Evolutionary conservation across 2,888 invertebrate genomes (phyloP).

Genomic region (Craniophora ligustri): DNA sequence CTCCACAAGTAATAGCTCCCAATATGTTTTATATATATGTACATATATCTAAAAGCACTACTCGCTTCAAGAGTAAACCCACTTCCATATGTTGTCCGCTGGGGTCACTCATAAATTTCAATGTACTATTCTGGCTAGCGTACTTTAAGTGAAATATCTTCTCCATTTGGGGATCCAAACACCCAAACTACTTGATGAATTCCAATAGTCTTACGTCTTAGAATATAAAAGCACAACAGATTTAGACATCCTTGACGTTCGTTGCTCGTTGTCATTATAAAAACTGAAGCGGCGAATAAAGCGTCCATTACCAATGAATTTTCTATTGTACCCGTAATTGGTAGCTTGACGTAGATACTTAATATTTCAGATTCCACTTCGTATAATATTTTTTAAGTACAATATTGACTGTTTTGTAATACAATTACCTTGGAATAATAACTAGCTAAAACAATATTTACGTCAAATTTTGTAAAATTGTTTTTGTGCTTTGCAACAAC

Average conservation of each 20-base stretch:
- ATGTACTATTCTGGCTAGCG: conserved; percentile 79
- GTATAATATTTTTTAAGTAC: too few species aligned
- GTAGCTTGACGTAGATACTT: too few species aligned
- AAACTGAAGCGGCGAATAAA: too few species aligned
- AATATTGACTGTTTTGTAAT: too few species aligned
- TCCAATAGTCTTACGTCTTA: conserved; percentile 70
- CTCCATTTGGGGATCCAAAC: conserved; percentile 78
- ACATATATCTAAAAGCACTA: conserved; percentile 67
- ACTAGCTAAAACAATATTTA: too few species aligned
- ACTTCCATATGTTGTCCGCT: conserved; percentile 72
- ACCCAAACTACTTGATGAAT: conserved; percentile 78
- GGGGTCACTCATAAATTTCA: conserved; percentile 83
- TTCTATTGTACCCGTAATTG: too few species aligned
- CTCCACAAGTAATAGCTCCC: conserved; percentile 60
- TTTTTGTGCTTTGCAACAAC: too few species aligned
- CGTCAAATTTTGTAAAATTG: too few species aligned
- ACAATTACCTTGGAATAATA: too few species aligned
- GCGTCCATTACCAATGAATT: too few species aligned
- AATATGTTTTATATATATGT: conserved; percentile 72
- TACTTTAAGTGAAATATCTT: conserved; percentile 83
- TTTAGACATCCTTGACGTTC: conserved; percentile 36
- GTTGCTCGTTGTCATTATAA: conserved; percentile 6
- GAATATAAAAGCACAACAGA: conserved; percentile 55
- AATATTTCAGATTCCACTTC: too few species aligned
- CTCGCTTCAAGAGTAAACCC: conserved; percentile 68